Percentiles rank a stretch among this genome's conserved stretches.
Evolutionary conservation across 2,797 vertebrate genomes (phyloP).

Genomic region (Malurus leucopterus): DNA sequence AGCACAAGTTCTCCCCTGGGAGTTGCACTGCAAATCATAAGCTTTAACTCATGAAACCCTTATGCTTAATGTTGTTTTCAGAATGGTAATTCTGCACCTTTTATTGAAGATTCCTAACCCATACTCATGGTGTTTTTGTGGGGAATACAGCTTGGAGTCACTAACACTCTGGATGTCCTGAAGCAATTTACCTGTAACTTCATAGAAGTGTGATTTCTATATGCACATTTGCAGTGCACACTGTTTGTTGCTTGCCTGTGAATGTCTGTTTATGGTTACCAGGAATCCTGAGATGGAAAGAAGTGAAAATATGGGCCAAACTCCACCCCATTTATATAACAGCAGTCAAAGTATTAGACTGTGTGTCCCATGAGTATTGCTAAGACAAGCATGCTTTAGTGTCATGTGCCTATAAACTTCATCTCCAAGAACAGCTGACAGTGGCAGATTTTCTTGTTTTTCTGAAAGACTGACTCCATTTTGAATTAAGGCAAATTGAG

Average conservation of each 20-base stretch:
- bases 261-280: not conserved
- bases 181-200: not conserved
- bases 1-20: not conserved
- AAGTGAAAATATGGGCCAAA: not conserved
- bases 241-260: not conserved
- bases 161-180: not conserved
- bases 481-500: not conserved
- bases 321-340: not conserved
- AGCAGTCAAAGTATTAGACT: not conserved
- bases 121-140: not conserved
- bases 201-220: not conserved
- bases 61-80: not conserved
- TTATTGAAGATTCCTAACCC: not conserved
- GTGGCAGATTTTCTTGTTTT: not conserved
- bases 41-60: not conserved
- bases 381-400: not conserved
- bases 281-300: not conserved
- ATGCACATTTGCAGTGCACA: not conserved
- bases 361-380: not conserved
- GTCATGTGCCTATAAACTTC: not conserved
- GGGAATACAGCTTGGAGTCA: not conserved
- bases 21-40: not conserved
- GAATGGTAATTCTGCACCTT: not conserved
- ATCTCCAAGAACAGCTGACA: not conserved
- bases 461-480: not conserved